Percentiles rank a stretch among this genome's conserved stretches.
Evolutionary conservation across 2,113 vertebrate species (phyloP).

Genomic region (Gorsachius goisagi): DNA sequence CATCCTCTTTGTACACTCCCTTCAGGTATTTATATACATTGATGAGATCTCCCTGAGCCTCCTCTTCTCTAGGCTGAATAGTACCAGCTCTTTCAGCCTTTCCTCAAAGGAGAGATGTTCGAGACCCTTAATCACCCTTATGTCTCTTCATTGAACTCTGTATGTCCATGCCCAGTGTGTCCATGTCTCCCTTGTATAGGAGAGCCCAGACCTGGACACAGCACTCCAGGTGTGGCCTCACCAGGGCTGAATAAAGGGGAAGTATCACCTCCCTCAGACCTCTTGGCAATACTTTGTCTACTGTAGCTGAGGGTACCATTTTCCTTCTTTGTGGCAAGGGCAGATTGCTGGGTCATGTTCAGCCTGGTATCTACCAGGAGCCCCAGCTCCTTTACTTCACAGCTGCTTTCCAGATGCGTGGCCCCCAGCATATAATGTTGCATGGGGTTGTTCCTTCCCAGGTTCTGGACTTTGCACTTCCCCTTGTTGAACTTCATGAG

Average conservation of each 20-base stretch:
- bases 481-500: background rate
- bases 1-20: rapidly evolving
- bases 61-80: background rate
- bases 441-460: background rate
- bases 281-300: background rate
- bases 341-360: background rate
- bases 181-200: background rate
- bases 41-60: background rate
- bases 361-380: background rate
- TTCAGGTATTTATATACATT: background rate
- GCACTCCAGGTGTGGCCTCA: rapidly evolving
- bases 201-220: rapidly evolving
- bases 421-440: background rate
- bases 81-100: background rate
- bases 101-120: background rate
- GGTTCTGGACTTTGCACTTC: background rate
- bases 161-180: background rate
- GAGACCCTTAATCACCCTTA: background rate
- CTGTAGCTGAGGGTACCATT: background rate
- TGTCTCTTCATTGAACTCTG: background rate
- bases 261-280: background rate
- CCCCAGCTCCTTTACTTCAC: background rate
- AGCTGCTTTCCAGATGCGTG: background rate
- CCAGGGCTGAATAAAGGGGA: background rate
- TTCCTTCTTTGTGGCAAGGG: background rate